phyloP scores from a whole-genome alignment of 2,797 vertebrate genomes.

The Lagocephalus sceleratus region DNA sequence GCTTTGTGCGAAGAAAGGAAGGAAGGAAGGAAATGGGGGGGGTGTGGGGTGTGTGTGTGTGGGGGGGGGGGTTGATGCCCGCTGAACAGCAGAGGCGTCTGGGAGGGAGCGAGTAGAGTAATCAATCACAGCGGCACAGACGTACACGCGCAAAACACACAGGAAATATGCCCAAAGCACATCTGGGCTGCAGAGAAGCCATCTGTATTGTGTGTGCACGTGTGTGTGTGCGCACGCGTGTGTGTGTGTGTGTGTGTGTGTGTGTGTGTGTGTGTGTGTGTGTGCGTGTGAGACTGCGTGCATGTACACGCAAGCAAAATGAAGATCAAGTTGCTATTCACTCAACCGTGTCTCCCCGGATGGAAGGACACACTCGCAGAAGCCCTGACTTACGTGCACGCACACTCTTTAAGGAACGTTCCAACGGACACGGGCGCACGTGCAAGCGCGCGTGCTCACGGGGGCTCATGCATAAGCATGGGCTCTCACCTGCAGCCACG shows the following conservation, averaged over 20 bases:
- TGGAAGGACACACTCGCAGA: slow-evolving; percentile 30
- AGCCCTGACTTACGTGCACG: slow-evolving; percentile 44
- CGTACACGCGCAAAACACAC: slow-evolving; percentile 5
- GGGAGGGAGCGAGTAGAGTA: slow-evolving; percentile 33
- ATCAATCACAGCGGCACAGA: slow-evolving; percentile 47
- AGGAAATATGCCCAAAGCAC: slow-evolving; percentile 27
- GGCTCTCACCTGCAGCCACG: slow-evolving; percentile 52
- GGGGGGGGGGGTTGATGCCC: slow-evolving; percentile 23
- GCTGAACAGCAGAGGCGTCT: slow-evolving; percentile 41
- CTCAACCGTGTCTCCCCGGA: slow-evolving; percentile 19
- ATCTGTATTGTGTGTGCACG: slow-evolving; percentile 39
- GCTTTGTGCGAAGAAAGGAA: slow-evolving; percentile 19
- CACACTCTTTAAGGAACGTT: slow-evolving; percentile 19
- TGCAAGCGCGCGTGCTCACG: slow-evolving; percentile 9
- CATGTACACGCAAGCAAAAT: slow-evolving; percentile 42
- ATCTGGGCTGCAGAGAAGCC: slow-evolving; percentile 45
- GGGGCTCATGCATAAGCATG: slow-evolving; percentile 47
- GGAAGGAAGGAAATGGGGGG: slow-evolving; percentile 5
- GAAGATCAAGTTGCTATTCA: slow-evolving; percentile 41
- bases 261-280: background rate
- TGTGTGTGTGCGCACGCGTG: background rate
- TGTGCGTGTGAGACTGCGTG: slow-evolving; percentile 14
- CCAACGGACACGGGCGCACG: background rate
- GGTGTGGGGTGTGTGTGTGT: no score
- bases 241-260: background rate